These are phyloP conservation scores for Ifrita kowaldi DNA, from an alignment of 2,113 vertebrate genomes.

Conservation along the genomic window DNA sequence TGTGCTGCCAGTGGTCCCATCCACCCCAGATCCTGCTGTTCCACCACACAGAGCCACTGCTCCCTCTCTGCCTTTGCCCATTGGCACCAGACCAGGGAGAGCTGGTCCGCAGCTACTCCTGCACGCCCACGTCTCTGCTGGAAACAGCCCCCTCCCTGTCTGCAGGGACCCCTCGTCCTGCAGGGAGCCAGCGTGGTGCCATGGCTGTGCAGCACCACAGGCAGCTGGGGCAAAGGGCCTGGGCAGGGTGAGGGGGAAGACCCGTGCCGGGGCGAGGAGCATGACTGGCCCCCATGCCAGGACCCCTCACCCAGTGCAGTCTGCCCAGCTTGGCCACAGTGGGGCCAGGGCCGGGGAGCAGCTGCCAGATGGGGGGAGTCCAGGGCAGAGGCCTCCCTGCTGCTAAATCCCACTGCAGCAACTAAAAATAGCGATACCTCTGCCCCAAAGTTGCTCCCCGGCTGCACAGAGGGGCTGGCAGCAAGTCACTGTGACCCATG, in stretches of 20 bases:
- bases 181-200: rapidly evolving
- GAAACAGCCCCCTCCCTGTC: neutral
- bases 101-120: neutral
- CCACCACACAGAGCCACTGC: neutral
- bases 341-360: neutral
- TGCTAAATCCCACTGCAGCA: conserved; percentile 38
- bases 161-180: rapidly evolving
- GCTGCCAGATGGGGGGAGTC: conserved; percentile 23
- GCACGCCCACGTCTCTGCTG: rapidly evolving
- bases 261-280: rapidly evolving
- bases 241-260: neutral
- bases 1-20: rapidly evolving
- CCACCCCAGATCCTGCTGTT: neutral
- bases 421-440: conserved; percentile 57
- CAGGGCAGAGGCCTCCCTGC: conserved; percentile 40
- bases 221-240: conserved; percentile 33
- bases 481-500: neutral
- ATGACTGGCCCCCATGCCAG: neutral
- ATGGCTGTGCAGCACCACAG: rapidly evolving
- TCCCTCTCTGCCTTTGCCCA: neutral
- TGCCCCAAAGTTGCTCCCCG: conserved; percentile 26
- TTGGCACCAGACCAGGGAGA: neutral
- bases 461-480: neutral
- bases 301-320: conserved; percentile 62
- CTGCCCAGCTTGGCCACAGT: conserved; percentile 9